Evolutionary conservation across 2,113 vertebrate genomes (phyloP).

Genomic region (Stigmatopora nigra): DNA sequence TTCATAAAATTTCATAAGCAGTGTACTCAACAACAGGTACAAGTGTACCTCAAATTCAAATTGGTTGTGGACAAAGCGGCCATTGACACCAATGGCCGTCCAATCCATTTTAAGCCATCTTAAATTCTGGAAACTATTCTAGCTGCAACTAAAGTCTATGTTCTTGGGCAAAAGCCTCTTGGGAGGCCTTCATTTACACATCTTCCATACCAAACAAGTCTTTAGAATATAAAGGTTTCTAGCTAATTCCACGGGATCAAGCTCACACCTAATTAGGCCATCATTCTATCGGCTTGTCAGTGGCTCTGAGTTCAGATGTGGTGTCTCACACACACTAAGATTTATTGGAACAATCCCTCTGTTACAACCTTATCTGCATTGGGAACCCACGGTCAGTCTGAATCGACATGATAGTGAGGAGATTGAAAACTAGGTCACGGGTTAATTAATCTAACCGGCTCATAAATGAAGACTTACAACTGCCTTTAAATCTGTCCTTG

Average conservation of each 20-base stretch:
- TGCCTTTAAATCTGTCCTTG: conserved; percentile 19
- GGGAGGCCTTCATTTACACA: not conserved
- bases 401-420: conserved; percentile 7
- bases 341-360: conserved; percentile 19
- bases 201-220: conserved; percentile 39
- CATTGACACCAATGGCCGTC: no score
- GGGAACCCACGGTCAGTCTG: conserved; percentile 38
- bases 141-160: not conserved
- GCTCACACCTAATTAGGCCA: conserved; percentile 43
- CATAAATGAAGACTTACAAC: conserved; percentile 22
- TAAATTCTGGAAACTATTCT: no score
- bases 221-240: conserved; percentile 45
- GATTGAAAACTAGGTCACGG: conserved; percentile 25
- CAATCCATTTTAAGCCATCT: no score
- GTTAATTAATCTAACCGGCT: conserved; percentile 41
- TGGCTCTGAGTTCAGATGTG: conserved; percentile 29
- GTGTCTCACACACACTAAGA: conserved; percentile 20
- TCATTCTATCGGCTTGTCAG: conserved; percentile 50
- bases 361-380: conserved; percentile 40
- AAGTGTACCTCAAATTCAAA: conserved; percentile 3
- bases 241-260: conserved; percentile 37
- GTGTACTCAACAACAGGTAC: not conserved
- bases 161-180: conserved; percentile 9
- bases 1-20: conserved; percentile 1
- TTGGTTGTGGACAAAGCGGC: conserved; percentile 3